Evolutionary conservation across 2,113 vertebrate species (phyloP).

Genomic region (Blennius ocellaris): DNA sequence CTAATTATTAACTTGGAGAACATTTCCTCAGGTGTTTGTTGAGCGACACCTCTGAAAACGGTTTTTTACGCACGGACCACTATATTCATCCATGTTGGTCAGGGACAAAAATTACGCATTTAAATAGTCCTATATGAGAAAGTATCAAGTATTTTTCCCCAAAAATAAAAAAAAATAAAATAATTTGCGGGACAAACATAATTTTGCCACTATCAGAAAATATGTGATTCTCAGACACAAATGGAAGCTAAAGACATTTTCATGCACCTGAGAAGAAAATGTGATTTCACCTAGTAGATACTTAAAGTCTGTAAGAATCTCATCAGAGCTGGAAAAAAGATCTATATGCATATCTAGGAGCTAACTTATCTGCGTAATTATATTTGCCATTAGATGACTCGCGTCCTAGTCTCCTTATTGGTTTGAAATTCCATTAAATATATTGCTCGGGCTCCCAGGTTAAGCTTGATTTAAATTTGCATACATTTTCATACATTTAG

Average conservation of each 20-base stretch:
- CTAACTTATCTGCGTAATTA: slow-evolving; percentile 89
- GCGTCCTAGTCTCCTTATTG: slow-evolving; percentile 90
- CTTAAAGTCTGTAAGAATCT: slow-evolving; percentile 66
- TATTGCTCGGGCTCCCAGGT: slow-evolving; percentile 95
- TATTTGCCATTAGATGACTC: slow-evolving; percentile 90
- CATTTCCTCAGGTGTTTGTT: slow-evolving; percentile 60
- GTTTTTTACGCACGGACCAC: slow-evolving; percentile 41
- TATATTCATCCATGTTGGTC: background rate
- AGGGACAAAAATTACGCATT: slow-evolving; percentile 10
- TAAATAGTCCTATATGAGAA: background rate
- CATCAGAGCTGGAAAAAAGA: slow-evolving; percentile 77
- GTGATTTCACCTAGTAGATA: slow-evolving; percentile 22
- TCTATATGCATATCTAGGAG: slow-evolving; percentile 84
- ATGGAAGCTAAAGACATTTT: too few species aligned
- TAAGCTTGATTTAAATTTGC: slow-evolving; percentile 99
- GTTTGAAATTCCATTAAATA: slow-evolving; percentile 99
- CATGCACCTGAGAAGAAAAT: background rate
- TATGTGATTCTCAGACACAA: too few species aligned
- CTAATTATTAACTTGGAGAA: slow-evolving; percentile 75
- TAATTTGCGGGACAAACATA: too few species aligned
- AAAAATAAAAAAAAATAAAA: too few species aligned
- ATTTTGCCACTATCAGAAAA: too few species aligned
- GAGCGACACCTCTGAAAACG: slow-evolving; percentile 31
- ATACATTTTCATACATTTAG: slow-evolving; percentile 99
- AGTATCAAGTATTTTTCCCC: too few species aligned